Base-by-base conservation (phyloP, 35 echinoderm and acorn worm species). In the Patiria miniata region DNA sequence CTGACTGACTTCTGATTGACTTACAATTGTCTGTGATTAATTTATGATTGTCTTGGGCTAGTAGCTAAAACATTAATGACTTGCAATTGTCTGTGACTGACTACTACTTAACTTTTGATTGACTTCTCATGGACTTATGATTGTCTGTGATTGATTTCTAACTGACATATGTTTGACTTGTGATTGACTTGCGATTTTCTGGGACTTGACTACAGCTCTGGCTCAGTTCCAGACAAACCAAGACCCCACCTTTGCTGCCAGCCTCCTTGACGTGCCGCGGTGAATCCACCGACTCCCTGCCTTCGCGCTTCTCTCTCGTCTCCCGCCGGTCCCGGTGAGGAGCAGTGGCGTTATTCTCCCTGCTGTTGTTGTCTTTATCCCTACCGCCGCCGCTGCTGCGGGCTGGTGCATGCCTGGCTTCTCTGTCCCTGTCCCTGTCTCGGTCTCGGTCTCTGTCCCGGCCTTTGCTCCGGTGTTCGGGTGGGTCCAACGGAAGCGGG, bases 401-500 rank as follows among this genome's bases (percentile, higher is more conserved):
- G 36, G 82, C 37, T 9, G 65, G 65, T 36, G 21, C 29, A 23
- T 73, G 65, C 26, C 65, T 38, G 22, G 85, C 3, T 30, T 87
- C 68, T 21, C 83, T 37, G 37, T 85, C 91, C 65, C 82, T 81
- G 37, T 85, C 91, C 65, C 82, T 81, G 37, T 37, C 33, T 26
- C 88, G 39, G 17, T 61, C 77, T 53, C 58, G 65, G 1, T 77
- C 68, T 33, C 28, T 34, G 37, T 87, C 79, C 22, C 81, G 39
- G 10, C 91, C 91, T 51, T 87, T 87, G 37, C 51, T 21, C 17
- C 88, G 39, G 17, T 61, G 85, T 39, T 87, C 85, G 10, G 84
- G 84, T 17, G 88, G 88, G 79, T 93, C 91, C 37, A 93, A 51
- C 61, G 79, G 78, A 21, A 93, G 80, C 32, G 91, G 91, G 33